Evolutionary conservation across 2,797 vertebrate genomes (phyloP), one percentile per base, ranked within the genome.

Genomic region (Hozukius guyotensis): DNA sequence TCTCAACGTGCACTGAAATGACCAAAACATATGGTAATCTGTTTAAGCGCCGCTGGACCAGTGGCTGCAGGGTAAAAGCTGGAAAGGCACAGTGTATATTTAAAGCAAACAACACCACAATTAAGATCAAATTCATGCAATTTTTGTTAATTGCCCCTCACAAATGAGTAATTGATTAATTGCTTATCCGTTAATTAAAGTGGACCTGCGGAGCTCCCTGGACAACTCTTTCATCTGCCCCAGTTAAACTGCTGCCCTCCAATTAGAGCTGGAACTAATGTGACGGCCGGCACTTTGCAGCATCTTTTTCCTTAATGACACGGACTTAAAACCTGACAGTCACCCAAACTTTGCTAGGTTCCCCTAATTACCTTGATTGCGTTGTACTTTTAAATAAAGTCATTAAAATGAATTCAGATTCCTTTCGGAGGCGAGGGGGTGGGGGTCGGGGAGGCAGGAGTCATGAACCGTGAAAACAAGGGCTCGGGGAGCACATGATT

Each of bases 101-200:
- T 38, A 78, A 75, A 78, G 29, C 60, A 84, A 80, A 84, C 7
- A 78, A 72, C 52, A 57, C 12, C 53, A 77, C 42, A 81, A 84
- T 83, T 72, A 65, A 61, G 42, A 90, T 80, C 80, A 79, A 27
- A 83, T 80, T 88, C 57, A 55, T 3, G 64, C 61, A 82, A 55
- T 69, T 83, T 80, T 65, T 80, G 59, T 79, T 87, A 86, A 92
- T 79, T 80, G 49, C 75, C 57, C 57, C 53, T 78, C 80, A 87
- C 80, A 84, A 93, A 91, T 85, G 60, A 90, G 60, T 85, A 88
- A 90, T 88, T 91, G 87, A 94, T 93, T 90, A 90, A 89, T 92
- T 88, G 70, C 84, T 73, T 82, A 81, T 81, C 62, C 52, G 56
- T 89, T 92, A 89, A 94, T 94, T 93, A 89, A 87, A 83, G 72